Conservation (phyloP, 2,113 vertebrate genomes). For the Cyphotilapia sp. region DNA sequence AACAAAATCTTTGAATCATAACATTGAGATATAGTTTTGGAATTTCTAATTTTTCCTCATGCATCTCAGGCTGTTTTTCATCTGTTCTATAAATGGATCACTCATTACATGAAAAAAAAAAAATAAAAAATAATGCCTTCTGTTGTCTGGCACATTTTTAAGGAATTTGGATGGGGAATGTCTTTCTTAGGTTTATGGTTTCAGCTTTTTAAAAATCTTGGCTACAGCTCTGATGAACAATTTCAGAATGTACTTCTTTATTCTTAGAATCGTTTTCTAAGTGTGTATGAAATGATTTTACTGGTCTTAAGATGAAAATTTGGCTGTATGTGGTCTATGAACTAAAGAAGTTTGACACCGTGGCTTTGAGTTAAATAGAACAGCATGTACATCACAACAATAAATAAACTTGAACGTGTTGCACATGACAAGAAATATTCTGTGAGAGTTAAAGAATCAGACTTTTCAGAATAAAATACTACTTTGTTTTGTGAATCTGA, state of each 20-base stretch:
- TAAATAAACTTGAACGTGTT: background rate
- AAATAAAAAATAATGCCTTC: background rate
- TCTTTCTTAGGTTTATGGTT: background rate
- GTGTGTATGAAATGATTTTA: background rate
- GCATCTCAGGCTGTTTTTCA: background rate
- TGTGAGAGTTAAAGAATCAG: background rate
- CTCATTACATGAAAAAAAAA: background rate
- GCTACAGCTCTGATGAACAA: background rate
- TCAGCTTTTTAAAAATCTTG: background rate
- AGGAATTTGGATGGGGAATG: background rate
- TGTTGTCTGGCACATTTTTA: background rate
- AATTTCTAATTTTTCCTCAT: background rate
- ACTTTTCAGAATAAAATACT: background rate
- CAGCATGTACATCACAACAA: background rate
- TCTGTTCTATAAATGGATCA: background rate
- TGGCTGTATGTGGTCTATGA: fast-evolving
- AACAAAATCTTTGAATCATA: background rate
- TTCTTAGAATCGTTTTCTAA: background rate
- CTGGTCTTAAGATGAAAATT: fast-evolving
- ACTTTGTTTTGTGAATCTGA: background rate
- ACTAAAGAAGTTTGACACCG: background rate
- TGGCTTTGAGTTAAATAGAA: background rate
- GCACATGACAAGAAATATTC: background rate
- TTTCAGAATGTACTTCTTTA: background rate
- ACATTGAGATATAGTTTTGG: background rate